Base-by-base conservation (phyloP, 1,140 invertebrate genomes). In the Papilio xuthus region DNA sequence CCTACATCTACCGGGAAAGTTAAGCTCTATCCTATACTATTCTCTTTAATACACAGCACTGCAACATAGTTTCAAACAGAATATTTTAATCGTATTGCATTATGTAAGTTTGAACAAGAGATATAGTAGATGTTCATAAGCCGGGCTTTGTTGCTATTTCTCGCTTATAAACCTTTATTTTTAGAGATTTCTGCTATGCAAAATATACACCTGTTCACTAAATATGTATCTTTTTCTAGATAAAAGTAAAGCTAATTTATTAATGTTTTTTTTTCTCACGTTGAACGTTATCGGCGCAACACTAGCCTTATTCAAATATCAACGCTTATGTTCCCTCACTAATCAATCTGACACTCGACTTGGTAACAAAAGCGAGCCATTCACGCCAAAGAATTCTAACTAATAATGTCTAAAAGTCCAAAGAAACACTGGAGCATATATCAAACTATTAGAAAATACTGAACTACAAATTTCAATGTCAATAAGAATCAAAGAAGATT, bases 51-150 rank as follows among this genome's bases (percentile, higher is more conserved):
- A 63, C 13, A 63, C 60, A 63, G 26, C 23, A 63, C 56, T 63
- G 60, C 60, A 63, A 63, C 26, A 28, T 28, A 67, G 23, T 67
- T 67, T 67, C 60, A 67, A 67, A 67, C 60, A 67, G 60, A 67
- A 67, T 67, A 67, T 67, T 28, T 26, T 67, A 67, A 67, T 67
- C 26, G 60, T 28, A 67, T 67, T 67, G 60, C 60, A 28, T 67
- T 67, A 60, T 23, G 18, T 56, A 32, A 67, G 60, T 28, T 67
- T 67, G 28, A 63, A 63, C 23, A 15, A 63, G 13, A 63, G 10
- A 63, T 26, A 26, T 0, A 56, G 23, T 28, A 63, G 60, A 10
- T 32, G 4, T 63, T 28, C 53, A 23, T 20, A 15, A 28, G 23
- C 60, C 6, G 60, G 13, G 23, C 12, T 26, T 63, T 63, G 50